These are phyloP conservation scores for Dendrophyllia cribrosa DNA, from an alignment of 64 coral and sea anemone genomes.

Conservation along the genomic window DNA sequence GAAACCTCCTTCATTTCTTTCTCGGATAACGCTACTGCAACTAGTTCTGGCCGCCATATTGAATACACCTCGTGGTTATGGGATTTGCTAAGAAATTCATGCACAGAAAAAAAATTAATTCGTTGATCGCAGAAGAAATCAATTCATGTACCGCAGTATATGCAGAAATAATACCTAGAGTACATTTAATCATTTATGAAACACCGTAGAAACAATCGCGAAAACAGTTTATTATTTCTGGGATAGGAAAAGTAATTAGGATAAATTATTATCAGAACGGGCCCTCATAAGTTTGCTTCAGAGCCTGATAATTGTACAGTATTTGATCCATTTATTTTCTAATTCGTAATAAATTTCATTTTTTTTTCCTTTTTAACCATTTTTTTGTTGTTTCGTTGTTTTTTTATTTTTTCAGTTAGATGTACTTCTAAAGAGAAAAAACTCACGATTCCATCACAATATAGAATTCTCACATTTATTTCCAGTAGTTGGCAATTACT, in stretches of 20 bases:
- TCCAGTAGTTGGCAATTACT: too few species aligned
- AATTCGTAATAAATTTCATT: too few species aligned
- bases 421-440: too few species aligned
- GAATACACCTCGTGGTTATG: neutral
- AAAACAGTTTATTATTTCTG: neutral
- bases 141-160: too few species aligned
- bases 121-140: neutral
- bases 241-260: neutral
- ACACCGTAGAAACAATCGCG: neutral
- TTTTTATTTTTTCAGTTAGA: too few species aligned
- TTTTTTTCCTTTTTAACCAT: too few species aligned
- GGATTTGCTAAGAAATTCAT: neutral
- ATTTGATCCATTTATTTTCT: too few species aligned
- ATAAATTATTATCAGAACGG: neutral
- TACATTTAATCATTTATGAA: neutral
- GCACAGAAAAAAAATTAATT: neutral
- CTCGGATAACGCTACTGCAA: neutral
- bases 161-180: neutral
- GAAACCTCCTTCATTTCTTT: slow-evolving; percentile 51
- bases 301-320: too few species aligned
- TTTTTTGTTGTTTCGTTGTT: too few species aligned
- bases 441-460: too few species aligned
- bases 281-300: neutral
- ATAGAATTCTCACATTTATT: too few species aligned
- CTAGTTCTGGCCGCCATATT: neutral